A percentile compares a stretch with the other conserved stretches of the same genome.
Conservation (phyloP, 2,797 vertebrate species). For the Falco rusticolus region DNA sequence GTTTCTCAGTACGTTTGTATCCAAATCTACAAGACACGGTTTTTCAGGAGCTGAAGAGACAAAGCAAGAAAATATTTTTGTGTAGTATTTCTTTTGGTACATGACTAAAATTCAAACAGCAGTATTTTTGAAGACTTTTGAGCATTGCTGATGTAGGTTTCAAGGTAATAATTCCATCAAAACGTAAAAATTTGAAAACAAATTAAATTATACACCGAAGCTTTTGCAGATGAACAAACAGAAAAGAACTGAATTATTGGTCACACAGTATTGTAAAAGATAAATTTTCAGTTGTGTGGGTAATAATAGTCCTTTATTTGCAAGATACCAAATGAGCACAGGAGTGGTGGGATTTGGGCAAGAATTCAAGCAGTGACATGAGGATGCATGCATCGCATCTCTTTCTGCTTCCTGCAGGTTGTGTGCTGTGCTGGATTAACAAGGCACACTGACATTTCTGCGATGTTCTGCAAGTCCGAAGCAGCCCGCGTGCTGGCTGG, state of each 20-base stretch:
- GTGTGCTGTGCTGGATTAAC: background rate
- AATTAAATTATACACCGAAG: background rate
- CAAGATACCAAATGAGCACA: background rate
- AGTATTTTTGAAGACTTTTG: conserved; percentile 68
- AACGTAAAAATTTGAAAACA: background rate
- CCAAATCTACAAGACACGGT: background rate
- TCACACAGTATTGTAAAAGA: background rate
- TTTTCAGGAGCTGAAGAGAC: conserved; percentile 30
- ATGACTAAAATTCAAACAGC: conserved; percentile 60
- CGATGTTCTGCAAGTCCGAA: background rate
- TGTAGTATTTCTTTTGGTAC: conserved; percentile 60
- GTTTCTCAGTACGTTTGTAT: background rate
- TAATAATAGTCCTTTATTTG: background rate
- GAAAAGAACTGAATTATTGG: background rate
- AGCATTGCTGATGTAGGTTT: conserved; percentile 8
- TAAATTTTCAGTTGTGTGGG: background rate
- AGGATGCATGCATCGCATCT: rapidly evolving
- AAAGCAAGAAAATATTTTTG: conserved; percentile 49
- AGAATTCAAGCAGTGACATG: background rate
- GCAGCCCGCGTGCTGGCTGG: rapidly evolving
- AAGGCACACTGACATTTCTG: rapidly evolving
- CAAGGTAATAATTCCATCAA: background rate
- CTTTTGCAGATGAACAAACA: background rate
- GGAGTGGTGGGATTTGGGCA: background rate
- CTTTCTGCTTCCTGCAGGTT: background rate